Evolutionary conservation across 2,113 vertebrate species (phyloP).

Genomic region (Coryphaenoides rupestris): DNA sequence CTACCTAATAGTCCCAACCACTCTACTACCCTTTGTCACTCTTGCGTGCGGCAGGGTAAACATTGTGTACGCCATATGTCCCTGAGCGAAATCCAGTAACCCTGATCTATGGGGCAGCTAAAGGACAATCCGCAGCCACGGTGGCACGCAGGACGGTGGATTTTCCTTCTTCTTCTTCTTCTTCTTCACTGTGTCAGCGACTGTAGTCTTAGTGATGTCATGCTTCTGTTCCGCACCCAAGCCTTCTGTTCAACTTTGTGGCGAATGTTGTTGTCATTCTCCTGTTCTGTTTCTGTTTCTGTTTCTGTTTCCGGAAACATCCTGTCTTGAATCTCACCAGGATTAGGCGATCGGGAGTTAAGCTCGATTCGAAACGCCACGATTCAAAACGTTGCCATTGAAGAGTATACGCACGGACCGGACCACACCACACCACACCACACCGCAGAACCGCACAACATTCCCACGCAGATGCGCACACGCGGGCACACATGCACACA

Average conservation of each 20-base stretch:
- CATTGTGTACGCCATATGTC: constrained; percentile 18
- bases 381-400: neutral
- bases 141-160: constrained; percentile 29
- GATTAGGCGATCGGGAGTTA: too few species aligned
- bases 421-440: neutral
- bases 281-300: too few species aligned
- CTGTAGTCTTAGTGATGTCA: neutral
- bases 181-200: neutral
- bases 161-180: constrained; percentile 5
- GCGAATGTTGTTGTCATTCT: neutral
- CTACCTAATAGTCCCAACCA: neutral
- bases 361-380: too few species aligned
- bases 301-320: neutral
- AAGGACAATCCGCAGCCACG: constrained; percentile 43
- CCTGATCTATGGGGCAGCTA: constrained; percentile 24
- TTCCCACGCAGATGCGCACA: neutral
- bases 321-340: too few species aligned
- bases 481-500: too few species aligned
- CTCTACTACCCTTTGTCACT: constrained; percentile 11
- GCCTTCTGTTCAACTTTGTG: constrained; percentile 6
- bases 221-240: constrained; percentile 20
- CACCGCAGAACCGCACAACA: too few species aligned
- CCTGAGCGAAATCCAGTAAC: constrained; percentile 21
- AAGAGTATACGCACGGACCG: neutral
- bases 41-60: constrained; percentile 27